Evolutionary conservation across 1,140 invertebrate genomes (phyloP).

Genomic region (Parapsyche elsis): DNA sequence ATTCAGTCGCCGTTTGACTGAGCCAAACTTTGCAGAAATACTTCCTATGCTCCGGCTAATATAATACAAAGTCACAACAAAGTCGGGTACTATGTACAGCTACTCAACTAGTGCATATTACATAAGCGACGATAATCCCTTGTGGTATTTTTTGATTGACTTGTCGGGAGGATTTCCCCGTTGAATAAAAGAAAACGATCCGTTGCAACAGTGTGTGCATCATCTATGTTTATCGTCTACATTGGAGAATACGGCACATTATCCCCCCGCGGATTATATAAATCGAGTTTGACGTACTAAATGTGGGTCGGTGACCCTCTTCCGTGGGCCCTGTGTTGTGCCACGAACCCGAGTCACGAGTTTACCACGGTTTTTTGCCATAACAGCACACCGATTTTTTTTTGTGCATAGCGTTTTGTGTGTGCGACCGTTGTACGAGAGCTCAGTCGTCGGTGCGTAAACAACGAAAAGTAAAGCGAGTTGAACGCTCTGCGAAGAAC

Average conservation of each 20-base stretch:
- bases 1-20: too few relatives aligned
- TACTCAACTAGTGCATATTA: too few relatives aligned
- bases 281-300: conserved; percentile 47
- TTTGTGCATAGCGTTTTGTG: background rate
- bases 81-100: too few relatives aligned
- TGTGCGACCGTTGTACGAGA: conserved; percentile 5
- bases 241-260: background rate
- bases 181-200: too few relatives aligned
- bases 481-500: background rate
- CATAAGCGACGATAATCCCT: too few relatives aligned
- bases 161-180: too few relatives aligned
- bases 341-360: conserved; percentile 45
- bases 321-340: conserved; percentile 18
- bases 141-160: too few relatives aligned
- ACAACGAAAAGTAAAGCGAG: conserved; percentile 4
- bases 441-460: background rate
- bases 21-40: too few relatives aligned
- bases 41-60: too few relatives aligned
- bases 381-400: background rate
- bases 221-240: background rate
- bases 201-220: background rate
- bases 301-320: conserved; percentile 49
- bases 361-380: conserved; percentile 44
- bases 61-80: too few relatives aligned
- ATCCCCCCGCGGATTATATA: conserved; percentile 43